Evolutionary conservation across 1,140 invertebrate genomes (phyloP), one percentile per base, ranked within the genome.

Genomic region (Apis laboriosa): DNA sequence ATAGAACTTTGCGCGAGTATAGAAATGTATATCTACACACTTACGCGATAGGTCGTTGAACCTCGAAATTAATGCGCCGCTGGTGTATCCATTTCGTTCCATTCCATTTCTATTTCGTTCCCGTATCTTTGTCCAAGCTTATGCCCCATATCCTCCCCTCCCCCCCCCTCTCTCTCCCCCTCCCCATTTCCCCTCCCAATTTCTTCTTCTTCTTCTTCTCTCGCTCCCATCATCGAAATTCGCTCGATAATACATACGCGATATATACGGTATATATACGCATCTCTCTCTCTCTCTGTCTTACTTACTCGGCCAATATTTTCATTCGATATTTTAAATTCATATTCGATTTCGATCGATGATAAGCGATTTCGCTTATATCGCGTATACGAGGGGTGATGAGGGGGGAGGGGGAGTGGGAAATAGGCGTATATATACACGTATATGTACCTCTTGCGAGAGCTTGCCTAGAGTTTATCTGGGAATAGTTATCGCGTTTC

Each of bases 41-140:
- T 77, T 86, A 64, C 67, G 89, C 85, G 84, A 89, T 24, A 87
- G 88, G 86, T 77, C 89, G 87, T 91, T 92, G 87, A 92, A 92
- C 91, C 85, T 86, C 83, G 74, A 92, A 92, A 92, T 92, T 91
- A 89, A 90, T 85, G 88, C 80, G 86, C 77, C 80, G 86, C 77
- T 86, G 83, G 86, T 82, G 86, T 81, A 86, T 86, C 68, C 76
- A 68, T 56, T 12, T 24, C 66, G 11, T 21, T 67, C 9, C 34
- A 34, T 67, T 67, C 21, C 64, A 19, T 67, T 64, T 21, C 21
- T 63, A 19, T 64, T 34, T 15, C 9, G 12, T 67, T 43, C 28
- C 64, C 63, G 34, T 43, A 21, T 43, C 34, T 67, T 67, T 43
- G 34, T 43, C 64, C 34, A 17, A 2, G 19, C 15, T 28, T 58